Evolutionary conservation across 1,140 invertebrate genomes (phyloP).

Genomic region (Sminthurinus signatus): DNA sequence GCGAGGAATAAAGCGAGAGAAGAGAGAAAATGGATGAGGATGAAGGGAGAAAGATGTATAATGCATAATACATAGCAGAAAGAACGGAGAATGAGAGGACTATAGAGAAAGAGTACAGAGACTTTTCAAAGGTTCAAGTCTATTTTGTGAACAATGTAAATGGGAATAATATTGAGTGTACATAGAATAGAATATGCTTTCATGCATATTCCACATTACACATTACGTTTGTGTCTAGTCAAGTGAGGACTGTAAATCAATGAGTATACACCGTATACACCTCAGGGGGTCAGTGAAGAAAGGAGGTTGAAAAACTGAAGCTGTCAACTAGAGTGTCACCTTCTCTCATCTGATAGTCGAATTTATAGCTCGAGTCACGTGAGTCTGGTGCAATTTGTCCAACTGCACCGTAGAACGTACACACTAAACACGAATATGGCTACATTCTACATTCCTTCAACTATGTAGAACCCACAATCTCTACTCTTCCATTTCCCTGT

Average conservation of each 20-base stretch:
- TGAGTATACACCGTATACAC: no score
- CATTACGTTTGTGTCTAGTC: background rate
- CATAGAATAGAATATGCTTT: background rate
- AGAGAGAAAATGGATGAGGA: no score
- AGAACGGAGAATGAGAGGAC: background rate
- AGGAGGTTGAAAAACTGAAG: constrained; percentile 35
- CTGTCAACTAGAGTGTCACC: constrained; percentile 40
- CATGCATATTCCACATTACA: background rate
- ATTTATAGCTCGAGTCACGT: constrained; percentile 36
- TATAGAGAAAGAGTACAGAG: background rate
- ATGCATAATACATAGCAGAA: no score
- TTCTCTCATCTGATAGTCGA: constrained; percentile 35
- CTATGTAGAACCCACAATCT: background rate
- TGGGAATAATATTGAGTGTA: background rate
- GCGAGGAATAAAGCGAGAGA: background rate
- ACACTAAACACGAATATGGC: background rate
- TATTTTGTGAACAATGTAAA: background rate
- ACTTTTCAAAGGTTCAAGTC: no score
- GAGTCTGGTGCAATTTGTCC: constrained; percentile 35
- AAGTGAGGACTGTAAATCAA: constrained; percentile 21
- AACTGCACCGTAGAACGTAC: no score
- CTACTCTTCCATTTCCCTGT: background rate
- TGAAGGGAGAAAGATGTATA: no score
- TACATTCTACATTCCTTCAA: constrained; percentile 1
- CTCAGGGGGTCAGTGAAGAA: constrained; percentile 30